Base-by-base conservation (phyloP, 2,113 vertebrate species). In the Aptenodytes forsteri region DNA sequence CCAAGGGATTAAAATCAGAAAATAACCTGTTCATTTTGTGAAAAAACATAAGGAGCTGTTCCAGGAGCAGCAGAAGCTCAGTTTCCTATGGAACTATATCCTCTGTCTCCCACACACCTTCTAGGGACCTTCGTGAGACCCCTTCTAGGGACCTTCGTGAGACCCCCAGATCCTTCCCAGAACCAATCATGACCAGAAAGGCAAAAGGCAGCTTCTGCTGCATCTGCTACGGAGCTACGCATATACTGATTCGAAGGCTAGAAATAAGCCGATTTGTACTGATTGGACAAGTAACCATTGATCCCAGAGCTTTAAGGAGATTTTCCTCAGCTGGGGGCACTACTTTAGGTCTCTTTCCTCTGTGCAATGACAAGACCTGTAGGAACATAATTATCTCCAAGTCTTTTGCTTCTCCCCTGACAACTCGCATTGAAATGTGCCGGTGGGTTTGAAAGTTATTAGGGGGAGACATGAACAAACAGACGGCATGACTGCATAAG, bases 351-450 rank as follows among this genome's bases (percentile, higher is more conserved):
- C 66, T 94, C 61, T 85, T 34, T 92, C 59, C 29, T 84, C 58
- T 90, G 70, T 77, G 93, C 90, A 65, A 29, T 80, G 87, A 79
- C 75, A 96, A 46, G 66, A 94, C 23, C 81, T 66, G 13, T n/a
- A 96, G 71, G 82, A 97, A 85, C 44, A 65, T 88, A 90, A 88
- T 97, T 90, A 77, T 72, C 78, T 87, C 78, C 49, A 47, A 91
- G 38, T 79, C 78, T 93, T 89, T 67, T 94, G 36, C 90, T 94
- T 93, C 62, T 90, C 81, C 84, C 70, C 27, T 85, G 93, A 85
- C 87, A 91, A 54, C 81, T 93, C 83, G 23, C 23, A 56, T 76
- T 89, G 82, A 89, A 64, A 59, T 79, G 34, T 93, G 69, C 77
- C 38, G 27, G 42, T 71, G 65, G 58, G 42, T 84, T 89, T 94